These are phyloP conservation scores for Brachystomella parvula DNA, from an alignment of 1,140 invertebrate genomes.

Conservation along the genomic window DNA sequence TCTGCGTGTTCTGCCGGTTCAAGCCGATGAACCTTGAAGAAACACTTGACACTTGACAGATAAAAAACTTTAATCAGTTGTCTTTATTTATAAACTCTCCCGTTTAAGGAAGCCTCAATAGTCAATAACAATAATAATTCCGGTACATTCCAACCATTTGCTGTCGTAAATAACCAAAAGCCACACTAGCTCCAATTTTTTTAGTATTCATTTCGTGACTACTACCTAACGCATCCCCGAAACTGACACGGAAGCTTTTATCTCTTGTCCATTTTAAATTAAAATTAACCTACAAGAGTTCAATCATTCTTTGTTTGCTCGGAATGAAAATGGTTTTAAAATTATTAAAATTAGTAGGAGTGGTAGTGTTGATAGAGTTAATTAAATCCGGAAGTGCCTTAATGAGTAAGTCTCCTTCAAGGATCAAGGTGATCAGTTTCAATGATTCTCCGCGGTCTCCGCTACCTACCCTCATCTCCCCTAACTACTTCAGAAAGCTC, in stretches of 20 bases:
- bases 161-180: no score
- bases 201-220: not conserved
- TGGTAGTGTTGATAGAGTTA: not conserved
- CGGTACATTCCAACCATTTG: no score
- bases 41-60: no score
- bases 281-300: not conserved
- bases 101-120: no score
- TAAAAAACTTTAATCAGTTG: no score
- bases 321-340: not conserved
- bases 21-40: no score
- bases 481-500: not conserved
- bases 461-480: no score
- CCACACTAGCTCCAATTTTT: no score
- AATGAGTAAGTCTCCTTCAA: not conserved
- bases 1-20: no score
- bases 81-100: no score
- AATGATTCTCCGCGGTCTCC: not conserved
- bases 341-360: not conserved
- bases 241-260: not conserved
- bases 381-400: no score
- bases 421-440: not conserved
- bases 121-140: no score
- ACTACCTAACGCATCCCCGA: not conserved
- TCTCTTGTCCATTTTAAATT: not conserved
- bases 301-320: not conserved